A percentile compares a stretch with the other conserved stretches of the same genome.
These are phyloP conservation scores for Geodia barretti DNA, from an alignment of 37 sponge, comb jelly and placozoan genomes.

Conservation along the genomic window DNA sequence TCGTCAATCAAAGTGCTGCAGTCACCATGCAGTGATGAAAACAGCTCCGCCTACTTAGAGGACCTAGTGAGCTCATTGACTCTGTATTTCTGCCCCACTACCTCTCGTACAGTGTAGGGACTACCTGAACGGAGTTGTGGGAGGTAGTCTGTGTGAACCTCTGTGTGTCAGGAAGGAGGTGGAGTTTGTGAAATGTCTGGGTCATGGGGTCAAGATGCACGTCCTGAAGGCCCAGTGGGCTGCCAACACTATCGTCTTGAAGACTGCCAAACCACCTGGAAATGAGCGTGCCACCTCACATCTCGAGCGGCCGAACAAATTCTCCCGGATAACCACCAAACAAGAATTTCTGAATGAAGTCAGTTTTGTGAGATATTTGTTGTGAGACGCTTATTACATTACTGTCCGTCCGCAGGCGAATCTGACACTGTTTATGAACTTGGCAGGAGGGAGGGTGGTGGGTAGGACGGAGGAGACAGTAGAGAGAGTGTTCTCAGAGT, in stretches of 20 bases:
- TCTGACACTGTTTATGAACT: conserved; percentile 1
- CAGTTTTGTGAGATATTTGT: neutral
- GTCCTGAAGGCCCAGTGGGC: conserved; percentile 54
- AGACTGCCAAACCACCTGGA: conserved; percentile 3
- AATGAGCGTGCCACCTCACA: neutral
- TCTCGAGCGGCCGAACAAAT: neutral
- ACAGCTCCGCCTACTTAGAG: conserved; percentile 4
- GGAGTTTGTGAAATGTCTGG: conserved; percentile 38
- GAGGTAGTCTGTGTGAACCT: conserved; percentile 59
- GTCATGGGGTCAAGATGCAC: conserved; percentile 64
- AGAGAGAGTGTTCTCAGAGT: conserved; percentile 36
- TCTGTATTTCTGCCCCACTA: too few species aligned
- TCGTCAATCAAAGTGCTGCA: neutral
- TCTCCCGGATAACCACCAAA: neutral
- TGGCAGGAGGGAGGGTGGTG: neutral
- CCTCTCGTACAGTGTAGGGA: conserved; percentile 52
- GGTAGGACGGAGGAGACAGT: neutral
- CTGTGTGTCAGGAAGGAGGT: conserved; percentile 48
- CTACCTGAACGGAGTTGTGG: conserved; percentile 35
- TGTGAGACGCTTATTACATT: neutral
- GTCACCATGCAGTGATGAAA: conserved; percentile 5
- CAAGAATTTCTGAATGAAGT: neutral
- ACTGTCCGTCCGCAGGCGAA: conserved; percentile 4
- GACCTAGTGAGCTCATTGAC: neutral
- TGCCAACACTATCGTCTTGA: conserved; percentile 40